A percentile compares a stretch with the other conserved stretches of the same genome.
Conservation (phyloP, 2,888 invertebrate genomes). For the Rotaria magnacalcarata region DNA sequence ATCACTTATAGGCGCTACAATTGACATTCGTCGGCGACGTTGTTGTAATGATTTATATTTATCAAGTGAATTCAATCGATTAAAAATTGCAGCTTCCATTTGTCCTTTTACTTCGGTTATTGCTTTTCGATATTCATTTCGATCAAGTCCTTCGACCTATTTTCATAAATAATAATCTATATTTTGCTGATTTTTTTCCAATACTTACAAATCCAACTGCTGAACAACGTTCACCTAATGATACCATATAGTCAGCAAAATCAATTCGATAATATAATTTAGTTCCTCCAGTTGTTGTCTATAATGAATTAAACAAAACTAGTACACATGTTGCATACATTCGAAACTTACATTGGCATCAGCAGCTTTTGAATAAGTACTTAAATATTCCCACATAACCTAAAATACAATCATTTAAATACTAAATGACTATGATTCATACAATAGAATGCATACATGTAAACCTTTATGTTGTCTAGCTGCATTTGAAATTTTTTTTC, state of each 20-base stretch:
- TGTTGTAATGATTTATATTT: constrained; percentile 32
- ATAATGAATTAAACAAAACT: too few relatives aligned
- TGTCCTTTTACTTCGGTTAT: background rate
- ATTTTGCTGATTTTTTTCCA: background rate
- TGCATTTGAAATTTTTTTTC: background rate
- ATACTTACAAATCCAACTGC: constrained; percentile 33
- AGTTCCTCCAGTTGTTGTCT: background rate
- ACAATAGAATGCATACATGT: background rate
- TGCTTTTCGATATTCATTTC: background rate
- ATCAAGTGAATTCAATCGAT: background rate
- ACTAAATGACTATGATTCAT: background rate
- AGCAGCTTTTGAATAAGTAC: constrained; percentile 36
- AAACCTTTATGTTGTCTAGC: constrained; percentile 35
- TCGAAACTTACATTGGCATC: background rate
- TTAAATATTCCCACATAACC: constrained; percentile 36
- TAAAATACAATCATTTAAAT: background rate
- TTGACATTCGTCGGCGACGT: constrained; percentile 9
- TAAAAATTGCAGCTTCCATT: constrained; percentile 5
- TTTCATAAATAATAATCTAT: background rate
- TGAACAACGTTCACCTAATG: background rate
- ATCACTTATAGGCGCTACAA: background rate
- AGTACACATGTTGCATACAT: too few relatives aligned
- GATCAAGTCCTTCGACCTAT: constrained; percentile 32
- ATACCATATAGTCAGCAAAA: constrained; percentile 28
- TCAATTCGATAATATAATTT: constrained; percentile 24